These are phyloP conservation scores for Zaprionus obscuricornis DNA, from an alignment of 2,888 invertebrate species.

Conservation along the genomic window DNA sequence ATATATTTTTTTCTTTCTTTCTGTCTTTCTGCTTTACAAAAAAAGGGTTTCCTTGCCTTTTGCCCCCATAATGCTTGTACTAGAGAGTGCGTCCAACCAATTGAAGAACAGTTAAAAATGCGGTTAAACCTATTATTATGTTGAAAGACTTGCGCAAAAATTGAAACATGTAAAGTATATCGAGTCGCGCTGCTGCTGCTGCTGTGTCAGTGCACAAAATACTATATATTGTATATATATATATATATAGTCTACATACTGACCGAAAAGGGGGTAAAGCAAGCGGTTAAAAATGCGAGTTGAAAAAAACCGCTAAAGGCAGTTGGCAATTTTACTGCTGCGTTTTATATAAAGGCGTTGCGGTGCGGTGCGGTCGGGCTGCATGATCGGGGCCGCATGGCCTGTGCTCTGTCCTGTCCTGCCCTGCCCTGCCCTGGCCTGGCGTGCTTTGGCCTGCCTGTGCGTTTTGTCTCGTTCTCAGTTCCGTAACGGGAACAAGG, in stretches of 20 bases:
- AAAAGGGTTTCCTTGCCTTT: conserved; percentile 11
- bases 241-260: neutral
- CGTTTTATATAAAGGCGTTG: too few relatives aligned
- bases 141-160: conserved; percentile 64
- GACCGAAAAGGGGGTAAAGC: conserved; percentile 47
- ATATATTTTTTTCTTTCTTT: too few relatives aligned
- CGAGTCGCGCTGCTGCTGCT: too few relatives aligned
- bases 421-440: too few relatives aligned
- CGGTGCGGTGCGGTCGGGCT: too few relatives aligned
- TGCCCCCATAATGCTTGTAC: neutral
- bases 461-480: neutral
- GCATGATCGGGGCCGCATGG: too few relatives aligned
- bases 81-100: conserved; percentile 47
- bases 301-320: conserved; percentile 71
- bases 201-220: neutral
- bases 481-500: conserved; percentile 35
- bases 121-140: conserved; percentile 78
- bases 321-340: conserved; percentile 55
- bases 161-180: conserved; percentile 59
- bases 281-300: conserved; percentile 27
- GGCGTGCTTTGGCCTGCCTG: conserved; percentile 16
- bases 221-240: neutral
- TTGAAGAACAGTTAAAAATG: conserved; percentile 76
- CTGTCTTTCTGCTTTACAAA: too few relatives aligned
- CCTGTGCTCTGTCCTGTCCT: too few relatives aligned